phyloP scores from a whole-genome alignment of 2,888 invertebrate genomes.

The Drosophila prolongata region DNA sequence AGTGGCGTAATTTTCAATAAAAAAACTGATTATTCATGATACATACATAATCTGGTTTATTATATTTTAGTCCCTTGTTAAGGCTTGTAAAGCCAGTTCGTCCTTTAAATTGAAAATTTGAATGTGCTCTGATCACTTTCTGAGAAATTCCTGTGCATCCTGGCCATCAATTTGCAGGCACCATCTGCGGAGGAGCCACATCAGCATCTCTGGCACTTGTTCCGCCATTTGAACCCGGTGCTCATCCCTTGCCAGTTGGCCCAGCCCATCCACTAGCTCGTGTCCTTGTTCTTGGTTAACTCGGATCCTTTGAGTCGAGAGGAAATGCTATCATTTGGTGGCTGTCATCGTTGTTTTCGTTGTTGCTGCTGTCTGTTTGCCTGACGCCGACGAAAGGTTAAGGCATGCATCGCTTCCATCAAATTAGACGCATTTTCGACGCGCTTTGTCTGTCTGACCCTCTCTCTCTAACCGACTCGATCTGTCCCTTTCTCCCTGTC shows the following conservation, averaged over 20 bases:
- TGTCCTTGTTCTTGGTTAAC: slow-evolving; percentile 29
- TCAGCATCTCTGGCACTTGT: slow-evolving; percentile 43
- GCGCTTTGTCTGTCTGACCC: slow-evolving; percentile 47
- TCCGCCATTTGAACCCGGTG: slow-evolving; percentile 39
- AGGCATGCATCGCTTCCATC: slow-evolving; percentile 53
- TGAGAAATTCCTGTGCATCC: slow-evolving; percentile 31
- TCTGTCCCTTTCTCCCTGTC: slow-evolving; percentile 4
- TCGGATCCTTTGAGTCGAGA: slow-evolving; percentile 37
- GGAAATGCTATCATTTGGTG: slow-evolving; percentile 47
- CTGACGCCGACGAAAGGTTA: slow-evolving; percentile 21
- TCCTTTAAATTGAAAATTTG: not conserved
- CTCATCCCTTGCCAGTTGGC: slow-evolving; percentile 6
- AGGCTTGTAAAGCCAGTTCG: no score
- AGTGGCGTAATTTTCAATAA: no score
- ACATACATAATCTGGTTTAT: no score
- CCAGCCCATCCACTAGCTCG: not conserved
- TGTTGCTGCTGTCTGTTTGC: slow-evolving; percentile 45
- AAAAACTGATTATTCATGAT: no score
- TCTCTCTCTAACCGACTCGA: slow-evolving; percentile 2
- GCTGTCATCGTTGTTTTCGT: slow-evolving; percentile 29
- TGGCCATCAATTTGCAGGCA: slow-evolving; percentile 40
- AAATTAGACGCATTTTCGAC: slow-evolving; percentile 61
- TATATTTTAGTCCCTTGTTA: no score
- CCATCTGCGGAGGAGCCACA: slow-evolving; percentile 6
- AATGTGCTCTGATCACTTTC: slow-evolving; percentile 7